Conservation (phyloP, 2,888 invertebrate species). For the Belgica antarctica region DNA sequence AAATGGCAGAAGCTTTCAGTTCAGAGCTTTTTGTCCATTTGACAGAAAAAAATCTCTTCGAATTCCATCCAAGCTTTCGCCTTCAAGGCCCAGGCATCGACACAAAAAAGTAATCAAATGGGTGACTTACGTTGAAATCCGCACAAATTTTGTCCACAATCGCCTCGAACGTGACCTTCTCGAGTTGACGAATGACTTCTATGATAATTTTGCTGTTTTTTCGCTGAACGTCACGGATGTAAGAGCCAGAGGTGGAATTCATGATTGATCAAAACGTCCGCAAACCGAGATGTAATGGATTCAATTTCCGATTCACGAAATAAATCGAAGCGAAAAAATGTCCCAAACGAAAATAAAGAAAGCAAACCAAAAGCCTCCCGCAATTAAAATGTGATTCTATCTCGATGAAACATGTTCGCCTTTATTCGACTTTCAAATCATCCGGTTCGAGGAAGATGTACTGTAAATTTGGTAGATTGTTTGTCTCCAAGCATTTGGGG, state of each 20-base stretch:
- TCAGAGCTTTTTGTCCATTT: too few species aligned
- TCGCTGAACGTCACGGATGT: conserved; percentile 2
- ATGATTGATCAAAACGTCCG: conserved; percentile 15
- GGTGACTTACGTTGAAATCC: conserved; percentile 24
- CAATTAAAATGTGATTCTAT: conserved; percentile 28
- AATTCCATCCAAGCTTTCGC: neutral
- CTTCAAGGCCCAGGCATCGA: neutral
- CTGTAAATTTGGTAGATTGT: conserved; percentile 27
- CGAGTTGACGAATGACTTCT: neutral
- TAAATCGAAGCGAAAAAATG: too few species aligned
- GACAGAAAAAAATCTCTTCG: too few species aligned
- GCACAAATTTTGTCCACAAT: conserved; percentile 36
- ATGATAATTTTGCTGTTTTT: conserved; percentile 31
- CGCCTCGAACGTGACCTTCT: neutral
- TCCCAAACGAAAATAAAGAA: conserved; percentile 3
- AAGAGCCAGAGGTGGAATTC: neutral
- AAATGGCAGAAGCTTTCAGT: too few species aligned
- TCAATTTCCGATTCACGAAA: neutral
- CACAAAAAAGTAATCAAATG: neutral
- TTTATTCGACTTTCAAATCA: neutral
- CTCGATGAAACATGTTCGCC: neutral
- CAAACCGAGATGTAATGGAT: conserved; percentile 7
- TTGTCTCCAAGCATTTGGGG: conserved; percentile 29
- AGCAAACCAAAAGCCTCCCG: neutral
- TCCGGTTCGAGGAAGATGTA: conserved; percentile 23